Evolutionary conservation across 2,888 invertebrate species (phyloP), one percentile per base, ranked within the genome.

Genomic region (Hypomecis punctinalis): DNA sequence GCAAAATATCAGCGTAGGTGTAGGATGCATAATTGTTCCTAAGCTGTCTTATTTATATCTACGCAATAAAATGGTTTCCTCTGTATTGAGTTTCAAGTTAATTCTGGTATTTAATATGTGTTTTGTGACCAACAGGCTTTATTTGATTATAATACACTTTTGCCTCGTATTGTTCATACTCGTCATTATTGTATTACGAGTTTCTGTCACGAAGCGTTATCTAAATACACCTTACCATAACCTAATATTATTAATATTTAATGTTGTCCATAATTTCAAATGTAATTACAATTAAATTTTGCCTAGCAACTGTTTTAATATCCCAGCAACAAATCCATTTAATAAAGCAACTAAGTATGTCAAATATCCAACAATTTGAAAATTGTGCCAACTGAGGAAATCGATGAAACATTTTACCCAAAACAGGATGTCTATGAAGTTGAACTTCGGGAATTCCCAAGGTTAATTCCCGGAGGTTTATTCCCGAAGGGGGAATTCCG

Each of bases 391-490:
- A 37, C 36, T 55, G 36, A 36, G 13, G 23, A 46, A 52, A 52
- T 57, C 36, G 52, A 47, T 42, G 40, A 35, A 57, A 47, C 63
- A 57, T 62, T 57, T 52, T 51, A 47, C 63, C 52, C 46, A 57
- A 57, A 40, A 51, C 46, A 42, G 57, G 7, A 40, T 33, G 57
- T 57, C 46, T 8, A 45, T 62, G 49, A 61, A 55, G 53, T 55
- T 46, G 57, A 49, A 51, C 57, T 55, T 43, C 33, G 40, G 48
- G 53, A 58, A 63, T 63, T 54, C 58, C 58, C 58, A 43, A 45
- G 63, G 63, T 58, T 63, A 11, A 58, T 48, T 54, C 58, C 53
- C 58, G 37, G 1, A 5, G 43, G 63, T 58, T 63, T 10, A 58
- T 48, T 54, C 58, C 53, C 58, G 37, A 0, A 5, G 43, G 58